phyloP scores from a whole-genome alignment of 1,140 invertebrate genomes.

The Rhyzopertha dominica region DNA sequence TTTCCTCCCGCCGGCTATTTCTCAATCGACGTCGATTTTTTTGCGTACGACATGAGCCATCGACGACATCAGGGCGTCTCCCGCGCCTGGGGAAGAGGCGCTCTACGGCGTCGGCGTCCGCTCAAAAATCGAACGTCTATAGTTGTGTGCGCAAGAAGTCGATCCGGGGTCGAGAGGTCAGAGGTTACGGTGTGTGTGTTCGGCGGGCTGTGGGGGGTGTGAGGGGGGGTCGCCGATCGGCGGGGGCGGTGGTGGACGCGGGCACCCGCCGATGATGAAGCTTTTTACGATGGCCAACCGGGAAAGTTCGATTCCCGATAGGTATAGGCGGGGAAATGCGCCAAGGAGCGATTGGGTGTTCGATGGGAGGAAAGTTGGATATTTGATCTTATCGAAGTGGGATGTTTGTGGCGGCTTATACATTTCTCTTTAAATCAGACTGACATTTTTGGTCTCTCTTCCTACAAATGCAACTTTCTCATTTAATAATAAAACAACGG shows the following conservation, averaged over 20 bases:
- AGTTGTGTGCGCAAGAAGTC: slow-evolving; percentile 37
- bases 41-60: slow-evolving; percentile 2
- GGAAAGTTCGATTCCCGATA: slow-evolving; percentile 26
- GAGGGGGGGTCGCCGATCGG: slow-evolving; percentile 10
- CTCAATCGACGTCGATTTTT: too few species aligned
- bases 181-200: slow-evolving; percentile 22
- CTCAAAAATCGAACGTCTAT: slow-evolving; percentile 40
- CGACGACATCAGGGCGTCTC: slow-evolving; percentile 29
- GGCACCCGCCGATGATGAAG: slow-evolving; percentile 25
- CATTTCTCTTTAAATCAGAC: too few species aligned
- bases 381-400: too few species aligned
- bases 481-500: too few species aligned
- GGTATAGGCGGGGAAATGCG: too few species aligned
- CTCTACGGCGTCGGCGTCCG: slow-evolving; percentile 31
- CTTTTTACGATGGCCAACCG: slow-evolving; percentile 36
- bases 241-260: slow-evolving; percentile 14
- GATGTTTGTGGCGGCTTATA: too few species aligned
- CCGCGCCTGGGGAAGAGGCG: slow-evolving; percentile 19
- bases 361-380: too few species aligned
- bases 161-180: slow-evolving; percentile 26
- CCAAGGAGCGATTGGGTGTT: too few species aligned
- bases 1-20: too few species aligned
- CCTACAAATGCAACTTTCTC: too few species aligned
- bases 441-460: too few species aligned
- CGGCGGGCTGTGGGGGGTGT: slow-evolving; percentile 2